These are phyloP conservation scores for Brachionichthys hirsutus DNA, from an alignment of 2,113 vertebrate species.

Conservation along the genomic window DNA sequence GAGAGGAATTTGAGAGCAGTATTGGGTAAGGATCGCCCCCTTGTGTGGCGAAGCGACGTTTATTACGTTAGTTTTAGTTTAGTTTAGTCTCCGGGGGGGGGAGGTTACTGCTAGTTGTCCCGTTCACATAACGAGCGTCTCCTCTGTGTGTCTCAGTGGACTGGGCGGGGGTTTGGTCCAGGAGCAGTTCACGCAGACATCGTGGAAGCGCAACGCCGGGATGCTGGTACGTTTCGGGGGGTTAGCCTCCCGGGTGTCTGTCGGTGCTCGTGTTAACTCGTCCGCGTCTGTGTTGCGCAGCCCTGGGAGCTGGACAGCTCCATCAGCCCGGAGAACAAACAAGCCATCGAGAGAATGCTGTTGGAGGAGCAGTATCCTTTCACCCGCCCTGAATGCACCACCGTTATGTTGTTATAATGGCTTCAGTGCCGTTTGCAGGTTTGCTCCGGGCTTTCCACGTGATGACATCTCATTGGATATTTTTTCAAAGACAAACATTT, in stretches of 20 bases:
- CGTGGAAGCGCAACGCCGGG: constrained; percentile 82
- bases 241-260: neutral
- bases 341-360: constrained; percentile 93
- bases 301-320: constrained; percentile 92
- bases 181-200: constrained; percentile 87
- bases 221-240: constrained; percentile 76
- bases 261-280: neutral
- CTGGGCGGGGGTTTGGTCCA: constrained; percentile 75
- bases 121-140: neutral
- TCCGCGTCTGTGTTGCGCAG: constrained; percentile 63
- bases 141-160: constrained; percentile 67
- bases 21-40: constrained; percentile 39
- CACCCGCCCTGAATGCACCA: neutral
- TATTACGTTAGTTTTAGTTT: fast-evolving
- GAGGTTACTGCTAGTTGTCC: neutral
- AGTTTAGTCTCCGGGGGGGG: neutral
- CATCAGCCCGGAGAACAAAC: constrained; percentile 93
- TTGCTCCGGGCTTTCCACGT: too few species aligned
- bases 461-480: too few species aligned
- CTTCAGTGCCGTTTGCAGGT: neutral
- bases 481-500: too few species aligned
- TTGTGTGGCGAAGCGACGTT: fast-evolving
- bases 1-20: constrained; percentile 75
- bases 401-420: neutral
- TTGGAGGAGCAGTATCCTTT: constrained; percentile 97